phyloP scores from a whole-genome alignment of 2,888 invertebrate genomes.

The Beris morrisii region DNA sequence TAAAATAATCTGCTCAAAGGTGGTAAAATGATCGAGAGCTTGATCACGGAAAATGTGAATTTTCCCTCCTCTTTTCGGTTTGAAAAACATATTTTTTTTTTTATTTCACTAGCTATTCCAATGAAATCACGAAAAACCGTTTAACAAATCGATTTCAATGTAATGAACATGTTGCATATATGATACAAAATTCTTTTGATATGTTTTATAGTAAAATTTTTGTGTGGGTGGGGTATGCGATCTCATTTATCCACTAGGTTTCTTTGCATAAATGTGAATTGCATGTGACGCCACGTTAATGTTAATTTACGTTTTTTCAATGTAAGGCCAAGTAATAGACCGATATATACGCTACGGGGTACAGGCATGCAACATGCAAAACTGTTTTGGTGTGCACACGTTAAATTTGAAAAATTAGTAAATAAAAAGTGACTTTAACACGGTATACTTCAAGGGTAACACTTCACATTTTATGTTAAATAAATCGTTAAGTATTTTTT shows the following conservation, averaged over 20 bases:
- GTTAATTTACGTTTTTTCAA: constrained; percentile 18
- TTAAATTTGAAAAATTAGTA: constrained; percentile 18
- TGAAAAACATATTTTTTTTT: constrained; percentile 6
- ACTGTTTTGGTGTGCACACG: neutral
- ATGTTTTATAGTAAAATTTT: too few relatives aligned
- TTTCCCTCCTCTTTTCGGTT: constrained; percentile 15
- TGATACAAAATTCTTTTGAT: too few relatives aligned
- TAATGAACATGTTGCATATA: constrained; percentile 1
- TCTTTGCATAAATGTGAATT: neutral
- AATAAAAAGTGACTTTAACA: neutral
- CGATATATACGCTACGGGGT: constrained; percentile 12
- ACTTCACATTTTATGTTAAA: constrained; percentile 20
- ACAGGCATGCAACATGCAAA: constrained; percentile 28
- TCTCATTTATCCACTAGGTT: too few relatives aligned
- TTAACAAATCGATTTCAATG: constrained; percentile 23
- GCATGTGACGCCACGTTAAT: neutral
- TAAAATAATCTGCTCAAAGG: neutral
- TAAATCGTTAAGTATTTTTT: constrained; percentile 20
- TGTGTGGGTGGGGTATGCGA: too few relatives aligned
- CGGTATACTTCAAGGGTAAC: constrained; percentile 29
- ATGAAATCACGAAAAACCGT: constrained; percentile 26
- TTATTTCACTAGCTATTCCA: constrained; percentile 9
- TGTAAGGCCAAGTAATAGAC: constrained; percentile 17
- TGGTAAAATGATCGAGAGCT: constrained; percentile 21
- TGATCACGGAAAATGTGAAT: constrained; percentile 29